Conservation (phyloP, 2,888 invertebrate species). For the Psylliodes chrysocephalus region DNA sequence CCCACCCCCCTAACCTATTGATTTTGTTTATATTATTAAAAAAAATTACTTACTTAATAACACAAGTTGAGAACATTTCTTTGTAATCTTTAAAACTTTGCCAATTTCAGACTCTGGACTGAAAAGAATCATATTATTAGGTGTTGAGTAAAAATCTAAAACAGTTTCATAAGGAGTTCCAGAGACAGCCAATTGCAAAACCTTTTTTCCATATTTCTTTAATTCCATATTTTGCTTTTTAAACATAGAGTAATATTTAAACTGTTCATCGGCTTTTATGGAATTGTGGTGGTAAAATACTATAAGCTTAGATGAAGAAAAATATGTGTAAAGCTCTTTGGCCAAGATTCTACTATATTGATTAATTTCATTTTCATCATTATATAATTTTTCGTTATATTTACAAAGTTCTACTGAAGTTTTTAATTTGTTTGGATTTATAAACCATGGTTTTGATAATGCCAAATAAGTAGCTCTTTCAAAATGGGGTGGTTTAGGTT, state of each 20-base stretch:
- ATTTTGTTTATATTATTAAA: no score
- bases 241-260: slow-evolving; percentile 72
- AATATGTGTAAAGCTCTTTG: slow-evolving; percentile 75
- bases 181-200: slow-evolving; percentile 73
- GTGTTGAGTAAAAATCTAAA: slow-evolving; percentile 71
- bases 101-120: slow-evolving; percentile 73
- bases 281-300: slow-evolving; percentile 79
- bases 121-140: slow-evolving; percentile 74
- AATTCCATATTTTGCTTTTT: slow-evolving; percentile 76
- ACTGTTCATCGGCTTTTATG: slow-evolving; percentile 73
- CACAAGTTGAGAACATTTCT: slow-evolving; percentile 76
- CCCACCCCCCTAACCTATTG: no score
- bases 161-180: slow-evolving; percentile 76
- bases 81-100: slow-evolving; percentile 73
- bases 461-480: slow-evolving; percentile 73
- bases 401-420: slow-evolving; percentile 68
- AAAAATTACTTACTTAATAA: slow-evolving; percentile 69
- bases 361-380: slow-evolving; percentile 67
- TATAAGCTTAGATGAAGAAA: slow-evolving; percentile 77
- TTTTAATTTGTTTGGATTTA: slow-evolving; percentile 63
- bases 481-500: slow-evolving; percentile 77
- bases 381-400: slow-evolving; percentile 34
- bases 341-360: slow-evolving; percentile 80
- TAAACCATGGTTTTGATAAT: slow-evolving; percentile 73
- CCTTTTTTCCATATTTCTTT: slow-evolving; percentile 73